A percentile compares a stretch with the other conserved stretches of the same genome.
phyloP scores from a whole-genome alignment of 2,888 invertebrate genomes.

The Caenorhabditis sulstoni region DNA sequence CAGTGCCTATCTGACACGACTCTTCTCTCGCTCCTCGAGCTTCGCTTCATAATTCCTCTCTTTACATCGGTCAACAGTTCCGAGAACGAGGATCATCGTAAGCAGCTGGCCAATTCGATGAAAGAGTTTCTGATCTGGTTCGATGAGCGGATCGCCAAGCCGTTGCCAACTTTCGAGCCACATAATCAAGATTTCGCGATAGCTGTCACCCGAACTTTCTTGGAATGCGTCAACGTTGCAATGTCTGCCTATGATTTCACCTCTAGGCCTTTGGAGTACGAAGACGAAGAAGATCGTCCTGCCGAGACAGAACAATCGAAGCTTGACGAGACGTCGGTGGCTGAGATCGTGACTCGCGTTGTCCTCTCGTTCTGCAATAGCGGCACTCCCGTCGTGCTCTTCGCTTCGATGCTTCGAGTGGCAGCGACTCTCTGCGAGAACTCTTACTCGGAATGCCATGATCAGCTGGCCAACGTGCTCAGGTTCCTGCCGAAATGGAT shows the following conservation, averaged over 20 bases:
- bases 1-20: conserved; percentile 23
- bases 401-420: conserved; percentile 16
- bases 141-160: conserved; percentile 15
- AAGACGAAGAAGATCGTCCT: conserved; percentile 34
- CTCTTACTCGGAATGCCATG: conserved; percentile 36
- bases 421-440: conserved; percentile 45
- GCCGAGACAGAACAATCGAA: conserved; percentile 1
- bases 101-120: conserved; percentile 10
- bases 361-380: conserved; percentile 48
- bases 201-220: conserved; percentile 22
- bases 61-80: conserved; percentile 14
- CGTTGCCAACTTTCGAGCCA: conserved; percentile 18
- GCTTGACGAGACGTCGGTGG: conserved; percentile 7
- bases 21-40: conserved; percentile 26
- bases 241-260: conserved; percentile 46
- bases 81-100: conserved; percentile 19
- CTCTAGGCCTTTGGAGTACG: conserved; percentile 24
- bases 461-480: conserved; percentile 16
- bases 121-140: conserved; percentile 41
- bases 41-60: conserved; percentile 44
- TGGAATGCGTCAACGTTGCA: conserved; percentile 30
- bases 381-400: conserved; percentile 29
- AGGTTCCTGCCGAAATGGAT: conserved; percentile 54
- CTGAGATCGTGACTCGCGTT: conserved; percentile 26
- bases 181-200: conserved; percentile 34